These are phyloP conservation scores for Puffinus mauretanicus DNA, from an alignment of 2,113 vertebrate species.

Conservation along the genomic window DNA sequence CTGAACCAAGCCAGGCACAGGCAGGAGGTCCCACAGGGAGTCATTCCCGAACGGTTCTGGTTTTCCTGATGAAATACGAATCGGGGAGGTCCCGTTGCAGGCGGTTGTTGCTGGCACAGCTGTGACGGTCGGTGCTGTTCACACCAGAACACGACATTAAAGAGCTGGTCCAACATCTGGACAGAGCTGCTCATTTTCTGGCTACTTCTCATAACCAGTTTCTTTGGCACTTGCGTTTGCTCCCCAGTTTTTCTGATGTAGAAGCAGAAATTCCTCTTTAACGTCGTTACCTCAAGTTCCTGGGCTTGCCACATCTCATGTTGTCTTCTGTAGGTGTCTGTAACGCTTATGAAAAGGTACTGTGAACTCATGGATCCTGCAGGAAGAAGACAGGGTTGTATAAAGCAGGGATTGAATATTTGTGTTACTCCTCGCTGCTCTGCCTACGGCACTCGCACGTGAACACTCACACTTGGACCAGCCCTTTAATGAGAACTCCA, in stretches of 20 bases:
- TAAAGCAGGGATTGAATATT: background rate
- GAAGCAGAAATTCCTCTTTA: background rate
- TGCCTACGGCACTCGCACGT: rapidly evolving
- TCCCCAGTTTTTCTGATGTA: background rate
- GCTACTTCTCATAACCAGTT: background rate
- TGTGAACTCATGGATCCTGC: background rate
- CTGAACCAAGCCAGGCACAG: background rate
- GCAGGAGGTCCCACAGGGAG: background rate
- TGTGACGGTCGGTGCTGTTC: background rate
- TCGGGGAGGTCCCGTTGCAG: background rate
- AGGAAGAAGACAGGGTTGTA: background rate
- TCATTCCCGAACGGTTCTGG: background rate
- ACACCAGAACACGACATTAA: rapidly evolving
- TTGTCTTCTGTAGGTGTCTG: background rate
- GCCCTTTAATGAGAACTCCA: background rate
- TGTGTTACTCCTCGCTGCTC: background rate
- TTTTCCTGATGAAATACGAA: background rate
- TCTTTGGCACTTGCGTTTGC: background rate
- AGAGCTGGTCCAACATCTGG: background rate
- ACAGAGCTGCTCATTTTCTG: background rate
- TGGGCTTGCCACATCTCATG: rapidly evolving
- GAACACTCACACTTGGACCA: background rate
- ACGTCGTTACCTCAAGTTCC: background rate
- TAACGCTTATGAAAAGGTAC: background rate
- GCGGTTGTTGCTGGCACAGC: background rate